These are phyloP conservation scores for Poeciliopsis turrubarensis DNA, from an alignment of 2,113 vertebrate genomes.

Conservation along the genomic window DNA sequence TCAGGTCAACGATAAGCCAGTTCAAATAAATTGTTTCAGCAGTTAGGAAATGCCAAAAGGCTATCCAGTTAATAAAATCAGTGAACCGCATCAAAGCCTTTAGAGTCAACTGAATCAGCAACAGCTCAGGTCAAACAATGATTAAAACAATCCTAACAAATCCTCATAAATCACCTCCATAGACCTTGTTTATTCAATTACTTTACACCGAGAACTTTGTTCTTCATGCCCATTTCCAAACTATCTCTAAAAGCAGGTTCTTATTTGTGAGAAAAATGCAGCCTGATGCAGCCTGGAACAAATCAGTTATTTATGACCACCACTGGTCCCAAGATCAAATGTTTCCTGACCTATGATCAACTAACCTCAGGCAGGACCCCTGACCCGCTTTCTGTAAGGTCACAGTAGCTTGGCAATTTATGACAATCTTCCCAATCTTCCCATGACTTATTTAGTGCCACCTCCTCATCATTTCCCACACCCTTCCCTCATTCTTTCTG, in stretches of 20 bases:
- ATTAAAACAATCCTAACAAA: conserved; percentile 18
- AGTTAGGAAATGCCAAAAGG: background rate
- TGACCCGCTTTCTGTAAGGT: conserved; percentile 51
- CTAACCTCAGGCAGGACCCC: conserved; percentile 47
- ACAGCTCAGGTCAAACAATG: background rate
- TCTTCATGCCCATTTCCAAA: background rate
- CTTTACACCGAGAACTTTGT: background rate
- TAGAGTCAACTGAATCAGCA: background rate
- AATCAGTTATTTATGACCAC: conserved; percentile 61
- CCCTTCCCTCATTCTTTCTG: background rate
- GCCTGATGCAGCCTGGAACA: conserved; percentile 14
- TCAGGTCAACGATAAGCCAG: background rate
- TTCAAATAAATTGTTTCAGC: background rate
- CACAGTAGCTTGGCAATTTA: conserved; percentile 51
- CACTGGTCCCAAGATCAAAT: conserved; percentile 40
- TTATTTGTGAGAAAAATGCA: conserved; percentile 4
- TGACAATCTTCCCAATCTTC: conserved; percentile 48
- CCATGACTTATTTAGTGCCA: conserved; percentile 33
- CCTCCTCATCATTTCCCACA: conserved; percentile 26
- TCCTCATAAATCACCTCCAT: conserved; percentile 15
- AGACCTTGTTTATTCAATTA: conserved; percentile 5
- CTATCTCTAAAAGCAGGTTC: conserved; percentile 8
- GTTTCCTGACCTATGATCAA: conserved; percentile 53
- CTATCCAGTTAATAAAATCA: background rate
- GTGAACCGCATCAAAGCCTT: background rate